These are phyloP conservation scores for Ctenoplectra terminalis DNA, from an alignment of 1,140 invertebrate species.

Conservation along the genomic window DNA sequence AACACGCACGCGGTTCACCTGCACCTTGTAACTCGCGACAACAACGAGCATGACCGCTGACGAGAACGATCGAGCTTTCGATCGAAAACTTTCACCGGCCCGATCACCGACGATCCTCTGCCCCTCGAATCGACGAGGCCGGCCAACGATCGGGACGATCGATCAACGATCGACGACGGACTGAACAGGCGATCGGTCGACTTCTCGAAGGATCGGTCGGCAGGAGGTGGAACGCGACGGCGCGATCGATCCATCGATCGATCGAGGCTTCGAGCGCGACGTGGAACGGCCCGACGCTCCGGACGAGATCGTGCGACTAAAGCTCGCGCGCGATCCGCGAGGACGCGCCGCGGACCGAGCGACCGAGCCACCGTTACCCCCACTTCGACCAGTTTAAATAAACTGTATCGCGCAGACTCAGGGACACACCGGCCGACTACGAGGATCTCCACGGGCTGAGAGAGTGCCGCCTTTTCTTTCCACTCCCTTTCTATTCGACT, in stretches of 20 bases:
- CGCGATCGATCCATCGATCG: conserved; percentile 43
- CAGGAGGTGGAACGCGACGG: conserved; percentile 10
- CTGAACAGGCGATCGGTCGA: conserved; percentile 4
- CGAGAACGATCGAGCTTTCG: not conserved
- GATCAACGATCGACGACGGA: conserved; percentile 30
- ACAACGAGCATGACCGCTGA: conserved; percentile 33
- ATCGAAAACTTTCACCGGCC: conserved; percentile 34
- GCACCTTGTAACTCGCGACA: conserved; percentile 30
- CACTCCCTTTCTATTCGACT: conserved; percentile 50
- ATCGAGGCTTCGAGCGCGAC: conserved; percentile 54
- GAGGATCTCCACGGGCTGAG: conserved; percentile 5
- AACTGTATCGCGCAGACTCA: conserved; percentile 75
- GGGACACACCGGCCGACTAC: conserved; percentile 17
- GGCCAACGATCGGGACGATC: not conserved
- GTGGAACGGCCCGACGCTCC: conserved; percentile 73
- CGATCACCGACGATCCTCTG: not conserved
- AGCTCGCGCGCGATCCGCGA: conserved; percentile 70
- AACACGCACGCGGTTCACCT: conserved; percentile 46
- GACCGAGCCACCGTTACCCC: conserved; percentile 64
- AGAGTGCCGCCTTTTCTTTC: conserved; percentile 31
- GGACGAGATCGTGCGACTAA: conserved; percentile 81
- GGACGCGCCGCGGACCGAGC: conserved; percentile 65
- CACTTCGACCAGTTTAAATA: conserved; percentile 71
- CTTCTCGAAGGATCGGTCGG: conserved; percentile 21
- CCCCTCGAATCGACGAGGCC: not conserved